Conservation (phyloP, 1,140 invertebrate genomes). For the Potamilus streckersoni region DNA sequence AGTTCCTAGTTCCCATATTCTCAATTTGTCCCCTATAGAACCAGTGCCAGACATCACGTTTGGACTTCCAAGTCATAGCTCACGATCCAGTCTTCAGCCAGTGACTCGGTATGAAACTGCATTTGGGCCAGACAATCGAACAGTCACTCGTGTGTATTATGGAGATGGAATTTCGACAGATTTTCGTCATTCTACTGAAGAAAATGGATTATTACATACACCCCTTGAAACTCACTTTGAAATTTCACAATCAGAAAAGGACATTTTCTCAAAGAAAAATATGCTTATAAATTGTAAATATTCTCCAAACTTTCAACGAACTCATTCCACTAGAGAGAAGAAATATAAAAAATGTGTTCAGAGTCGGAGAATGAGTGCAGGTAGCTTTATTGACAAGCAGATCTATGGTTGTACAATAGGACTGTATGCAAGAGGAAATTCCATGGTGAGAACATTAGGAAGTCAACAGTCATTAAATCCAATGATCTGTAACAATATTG, state of each 20-base stretch:
- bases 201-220: conserved; percentile 25
- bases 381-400: conserved; percentile 17
- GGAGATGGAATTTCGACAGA: conserved; percentile 52
- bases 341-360: conserved; percentile 21
- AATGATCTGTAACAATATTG: background rate
- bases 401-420: conserved; percentile 24
- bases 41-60: conserved; percentile 26
- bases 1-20: conserved; percentile 29
- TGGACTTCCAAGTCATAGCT: background rate
- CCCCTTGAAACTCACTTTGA: conserved; percentile 57
- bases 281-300: conserved; percentile 12
- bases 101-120: conserved; percentile 57
- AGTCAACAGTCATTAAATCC: background rate
- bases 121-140: conserved; percentile 61
- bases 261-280: conserved; percentile 17
- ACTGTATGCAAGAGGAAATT: conserved; percentile 15
- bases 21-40: conserved; percentile 46
- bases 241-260: background rate
- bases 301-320: conserved; percentile 33
- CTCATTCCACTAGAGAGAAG: conserved; percentile 23
- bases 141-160: conserved; percentile 58
- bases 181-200: conserved; percentile 39
- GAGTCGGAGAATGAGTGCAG: conserved; percentile 24
- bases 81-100: conserved; percentile 25
- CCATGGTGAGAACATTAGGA: background rate